These are phyloP conservation scores for Stenichneumon culpator DNA, from an alignment of 2,888 invertebrate species.

Conservation along the genomic window DNA sequence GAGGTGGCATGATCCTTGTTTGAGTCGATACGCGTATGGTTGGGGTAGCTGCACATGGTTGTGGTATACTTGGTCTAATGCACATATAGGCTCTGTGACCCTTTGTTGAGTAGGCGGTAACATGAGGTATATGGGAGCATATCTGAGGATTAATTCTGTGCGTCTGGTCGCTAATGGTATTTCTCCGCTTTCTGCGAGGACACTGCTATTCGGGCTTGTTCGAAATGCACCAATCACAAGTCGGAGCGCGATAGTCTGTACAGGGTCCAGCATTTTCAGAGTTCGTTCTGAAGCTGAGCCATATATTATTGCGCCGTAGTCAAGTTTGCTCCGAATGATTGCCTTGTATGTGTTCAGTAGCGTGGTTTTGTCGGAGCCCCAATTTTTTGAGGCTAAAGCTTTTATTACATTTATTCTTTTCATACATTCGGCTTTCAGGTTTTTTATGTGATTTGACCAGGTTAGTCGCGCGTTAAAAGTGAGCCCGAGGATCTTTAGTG, in stretches of 20 bases:
- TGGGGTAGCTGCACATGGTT: background rate
- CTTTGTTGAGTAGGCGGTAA: no score
- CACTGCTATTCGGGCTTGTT: no score
- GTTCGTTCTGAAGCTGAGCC: background rate
- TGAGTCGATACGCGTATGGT: background rate
- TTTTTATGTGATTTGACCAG: slow-evolving; percentile 11
- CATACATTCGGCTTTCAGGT: background rate
- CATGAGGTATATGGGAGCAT: no score
- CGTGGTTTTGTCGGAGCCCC: background rate
- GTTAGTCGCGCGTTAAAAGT: background rate
- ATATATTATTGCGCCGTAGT: slow-evolving; percentile 2
- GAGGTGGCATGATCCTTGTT: background rate
- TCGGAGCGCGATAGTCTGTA: no score
- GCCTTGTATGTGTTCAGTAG: background rate
- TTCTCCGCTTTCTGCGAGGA: no score
- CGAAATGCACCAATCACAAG: no score
- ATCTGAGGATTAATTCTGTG: no score
- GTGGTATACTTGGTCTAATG: background rate
- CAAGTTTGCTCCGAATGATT: no score
- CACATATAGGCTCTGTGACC: background rate
- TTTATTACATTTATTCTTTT: slow-evolving; percentile 12
- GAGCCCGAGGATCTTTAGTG: background rate
- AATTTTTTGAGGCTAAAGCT: slow-evolving; percentile 13
- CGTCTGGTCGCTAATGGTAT: no score
- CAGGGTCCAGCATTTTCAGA: no score